Percentiles rank a stretch among this genome's conserved stretches.
These are phyloP conservation scores for Entomobrya multifasciata DNA, from an alignment of 2,888 invertebrate species.

Conservation along the genomic window DNA sequence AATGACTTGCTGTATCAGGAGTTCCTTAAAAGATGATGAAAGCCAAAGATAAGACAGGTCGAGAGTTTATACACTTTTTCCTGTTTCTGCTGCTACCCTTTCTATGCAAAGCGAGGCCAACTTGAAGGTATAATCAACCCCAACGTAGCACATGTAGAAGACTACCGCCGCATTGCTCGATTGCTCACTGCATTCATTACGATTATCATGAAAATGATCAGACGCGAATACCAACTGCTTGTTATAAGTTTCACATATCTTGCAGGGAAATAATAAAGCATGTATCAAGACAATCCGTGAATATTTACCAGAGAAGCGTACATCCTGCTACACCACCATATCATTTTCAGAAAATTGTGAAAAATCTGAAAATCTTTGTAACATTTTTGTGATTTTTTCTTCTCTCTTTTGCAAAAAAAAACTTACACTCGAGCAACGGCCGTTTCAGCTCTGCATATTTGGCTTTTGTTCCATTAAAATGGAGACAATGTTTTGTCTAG, in stretches of 20 bases:
- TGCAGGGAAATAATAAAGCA: conserved; percentile 8
- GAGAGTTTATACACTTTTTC: conserved; percentile 30
- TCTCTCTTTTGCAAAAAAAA: neutral
- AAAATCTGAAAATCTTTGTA: conserved; percentile 13
- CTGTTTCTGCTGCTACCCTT: neutral
- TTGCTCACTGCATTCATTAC: conserved; percentile 40
- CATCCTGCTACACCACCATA: neutral
- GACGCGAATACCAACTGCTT: neutral
- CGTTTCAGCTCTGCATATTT: neutral
- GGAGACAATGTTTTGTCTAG: conserved; percentile 7
- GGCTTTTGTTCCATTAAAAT: neutral
- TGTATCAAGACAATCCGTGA: conserved; percentile 26
- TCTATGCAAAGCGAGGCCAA: conserved; percentile 11
- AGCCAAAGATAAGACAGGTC: conserved; percentile 33
- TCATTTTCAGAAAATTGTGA: conserved; percentile 2
- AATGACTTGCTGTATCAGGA: too few species aligned
- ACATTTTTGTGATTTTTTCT: neutral
- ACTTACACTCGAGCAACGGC: neutral
- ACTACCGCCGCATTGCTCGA: conserved; percentile 44
- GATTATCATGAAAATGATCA: conserved; percentile 51
- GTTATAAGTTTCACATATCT: too few species aligned
- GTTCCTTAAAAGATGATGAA: conserved; percentile 29
- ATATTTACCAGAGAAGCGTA: neutral
- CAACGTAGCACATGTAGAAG: conserved; percentile 10
- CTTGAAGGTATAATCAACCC: neutral